Evolutionary conservation across 1,140 invertebrate species (phyloP), one percentile per base, ranked within the genome.

Genomic region (Acromyrmex echinatior): DNA sequence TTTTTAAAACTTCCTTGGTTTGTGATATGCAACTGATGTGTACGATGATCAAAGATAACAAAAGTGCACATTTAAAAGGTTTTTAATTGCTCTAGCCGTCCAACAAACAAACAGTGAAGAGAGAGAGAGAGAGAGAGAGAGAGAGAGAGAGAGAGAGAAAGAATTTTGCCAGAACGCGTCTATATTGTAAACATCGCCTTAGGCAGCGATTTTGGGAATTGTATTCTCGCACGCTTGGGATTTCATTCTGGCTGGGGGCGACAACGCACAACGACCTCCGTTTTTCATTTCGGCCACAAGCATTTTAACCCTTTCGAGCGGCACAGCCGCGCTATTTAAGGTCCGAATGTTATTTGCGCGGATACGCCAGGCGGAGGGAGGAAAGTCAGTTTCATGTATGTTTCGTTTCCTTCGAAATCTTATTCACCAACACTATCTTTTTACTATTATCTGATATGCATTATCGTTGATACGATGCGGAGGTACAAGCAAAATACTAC

Each of bases 311-410:
- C 85, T 68, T 73, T 90, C 77, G 81, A 68, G 16, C 31, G 31
- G 5, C 31, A 16, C 88, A 77, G 71, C 76, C 70, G 78, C 84
- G 88, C 88, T 89, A 90, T 90, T 90, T 89, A 89, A 86, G 89
- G 78, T 81, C 68, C 85, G 66, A 90, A 82, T 90, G 87, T 90
- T 90, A 90, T 90, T 90, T 87, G 78, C 65, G 79, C 87, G 60
- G 63, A 86, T 53, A 56, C 68, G 78, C 60, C 58, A 35, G 25
- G 25, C 60, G 45, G 39, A 60, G 66, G 77, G 53, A 78, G 31
- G 35, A 39, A 21, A 3, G 10, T 80, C 62, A 31, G 53, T 82
- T 14, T 18, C 39, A 6, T 10, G 35, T 39, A 16, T 28, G 35
- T 25, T 45, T 25, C 9, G n/a, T 66, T 45, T 16, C 21, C 21